A percentile compares a stretch with the other conserved stretches of the same genome.
Conservation (phyloP, 2,888 invertebrate species). For the Ischnura elegans region DNA sequence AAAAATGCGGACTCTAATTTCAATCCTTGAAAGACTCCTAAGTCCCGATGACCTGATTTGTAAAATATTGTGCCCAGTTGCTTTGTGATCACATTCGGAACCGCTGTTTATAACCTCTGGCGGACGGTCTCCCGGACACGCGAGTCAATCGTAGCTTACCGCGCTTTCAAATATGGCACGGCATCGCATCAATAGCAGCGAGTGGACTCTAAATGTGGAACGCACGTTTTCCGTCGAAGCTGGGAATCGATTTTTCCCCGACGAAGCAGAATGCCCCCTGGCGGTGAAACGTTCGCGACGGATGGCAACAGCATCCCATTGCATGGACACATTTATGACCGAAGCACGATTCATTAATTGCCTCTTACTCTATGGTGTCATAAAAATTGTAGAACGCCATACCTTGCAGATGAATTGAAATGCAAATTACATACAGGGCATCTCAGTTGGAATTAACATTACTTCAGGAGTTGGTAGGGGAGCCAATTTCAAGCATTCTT, state of each 20-base stretch:
- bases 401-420: too few species aligned
- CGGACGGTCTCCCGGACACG: background rate
- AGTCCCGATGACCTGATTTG: background rate
- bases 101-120: background rate
- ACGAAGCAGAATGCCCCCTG: background rate
- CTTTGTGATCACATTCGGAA: background rate
- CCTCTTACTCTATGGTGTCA: too few species aligned
- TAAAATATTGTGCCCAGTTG: background rate
- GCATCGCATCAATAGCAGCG: background rate
- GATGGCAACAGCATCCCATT: background rate
- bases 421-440: too few species aligned
- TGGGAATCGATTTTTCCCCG: conserved; percentile 6
- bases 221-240: background rate
- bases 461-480: too few species aligned
- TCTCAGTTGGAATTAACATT: too few species aligned
- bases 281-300: background rate
- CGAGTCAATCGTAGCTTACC: background rate
- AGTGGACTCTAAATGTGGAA: conserved; percentile 1
- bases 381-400: too few species aligned
- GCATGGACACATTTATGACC: too few species aligned
- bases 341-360: too few species aligned
- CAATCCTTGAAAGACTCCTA: background rate
- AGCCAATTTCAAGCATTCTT: too few species aligned
- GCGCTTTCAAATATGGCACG: background rate
- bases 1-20: background rate